Conservation (phyloP, 2,888 invertebrate species). For the Chloroclystis v-ata region DNA sequence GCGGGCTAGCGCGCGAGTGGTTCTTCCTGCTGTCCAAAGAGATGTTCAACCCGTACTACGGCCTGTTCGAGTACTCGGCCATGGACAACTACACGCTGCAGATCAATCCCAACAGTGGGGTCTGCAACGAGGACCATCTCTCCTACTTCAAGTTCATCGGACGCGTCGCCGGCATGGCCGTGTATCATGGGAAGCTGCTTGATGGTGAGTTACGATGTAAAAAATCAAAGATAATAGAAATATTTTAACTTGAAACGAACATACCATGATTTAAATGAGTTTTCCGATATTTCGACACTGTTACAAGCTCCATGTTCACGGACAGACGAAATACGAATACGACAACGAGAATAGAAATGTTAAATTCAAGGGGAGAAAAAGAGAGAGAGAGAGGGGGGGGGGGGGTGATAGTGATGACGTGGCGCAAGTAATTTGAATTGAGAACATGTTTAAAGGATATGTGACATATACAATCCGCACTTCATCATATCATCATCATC, state of each 20-base stretch:
- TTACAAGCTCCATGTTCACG: too few species aligned
- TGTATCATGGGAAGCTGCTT: conserved; percentile 97
- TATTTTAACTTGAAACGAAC: too few species aligned
- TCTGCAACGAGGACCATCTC: conserved; percentile 98
- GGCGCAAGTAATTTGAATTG: too few species aligned
- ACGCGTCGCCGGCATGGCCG: conserved; percentile 98
- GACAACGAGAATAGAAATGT: too few species aligned
- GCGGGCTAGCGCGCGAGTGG: conserved; percentile 98
- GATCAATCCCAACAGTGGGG: conserved; percentile 98
- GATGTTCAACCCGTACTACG: conserved; percentile 99
- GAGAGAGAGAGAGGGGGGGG: too few species aligned
- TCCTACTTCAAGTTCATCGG: conserved; percentile 99
- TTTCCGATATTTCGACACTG: too few species aligned
- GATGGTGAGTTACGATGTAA: conserved; percentile 93
- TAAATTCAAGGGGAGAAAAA: too few species aligned
- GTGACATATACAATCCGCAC: background rate
- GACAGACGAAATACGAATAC: too few species aligned
- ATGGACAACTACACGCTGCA: conserved; percentile 99
- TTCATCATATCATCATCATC: too few species aligned
- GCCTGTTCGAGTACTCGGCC: conserved; percentile 99
- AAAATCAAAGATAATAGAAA: too few species aligned
- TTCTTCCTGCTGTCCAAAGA: conserved; percentile 99
- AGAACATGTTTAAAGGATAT: background rate
- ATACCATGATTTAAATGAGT: too few species aligned
- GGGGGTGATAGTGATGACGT: too few species aligned